Conservation (phyloP, 2,888 invertebrate genomes). For the Cotesia congregata region DNA sequence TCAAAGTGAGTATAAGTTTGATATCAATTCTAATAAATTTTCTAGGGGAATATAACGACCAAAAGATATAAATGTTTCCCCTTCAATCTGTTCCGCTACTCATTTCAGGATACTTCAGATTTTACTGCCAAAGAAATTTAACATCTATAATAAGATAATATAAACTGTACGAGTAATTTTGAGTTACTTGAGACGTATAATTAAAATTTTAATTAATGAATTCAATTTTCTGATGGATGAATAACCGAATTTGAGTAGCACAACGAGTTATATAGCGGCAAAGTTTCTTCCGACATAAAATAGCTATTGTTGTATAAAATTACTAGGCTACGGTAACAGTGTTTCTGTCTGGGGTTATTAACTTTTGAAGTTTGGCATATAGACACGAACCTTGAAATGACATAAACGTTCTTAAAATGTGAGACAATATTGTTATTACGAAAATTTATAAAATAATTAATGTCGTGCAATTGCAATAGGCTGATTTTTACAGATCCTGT, state of each 20-base stretch:
- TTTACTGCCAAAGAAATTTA: neutral
- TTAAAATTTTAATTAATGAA: neutral
- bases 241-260: neutral
- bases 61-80: slow-evolving; percentile 8
- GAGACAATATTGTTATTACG: no score
- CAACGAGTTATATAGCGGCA: neutral
- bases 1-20: slow-evolving; percentile 6
- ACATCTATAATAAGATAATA: neutral
- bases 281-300: neutral
- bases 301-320: neutral
- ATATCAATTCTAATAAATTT: slow-evolving; percentile 29
- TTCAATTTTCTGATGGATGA: neutral
- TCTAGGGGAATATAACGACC: slow-evolving; percentile 11
- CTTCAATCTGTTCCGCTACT: neutral
- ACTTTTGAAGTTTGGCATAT: neutral
- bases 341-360: neutral
- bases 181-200: neutral
- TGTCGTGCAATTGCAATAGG: no score
- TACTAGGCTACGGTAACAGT: neutral
- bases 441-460: no score
- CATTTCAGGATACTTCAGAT: neutral
- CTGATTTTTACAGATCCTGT: no score
- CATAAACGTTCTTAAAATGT: no score
- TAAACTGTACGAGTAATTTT: neutral
- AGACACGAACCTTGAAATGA: no score